Percentiles rank a stretch among this genome's conserved stretches.
Conservation (phyloP, 2,888 invertebrate species). For the Axea sp. region DNA sequence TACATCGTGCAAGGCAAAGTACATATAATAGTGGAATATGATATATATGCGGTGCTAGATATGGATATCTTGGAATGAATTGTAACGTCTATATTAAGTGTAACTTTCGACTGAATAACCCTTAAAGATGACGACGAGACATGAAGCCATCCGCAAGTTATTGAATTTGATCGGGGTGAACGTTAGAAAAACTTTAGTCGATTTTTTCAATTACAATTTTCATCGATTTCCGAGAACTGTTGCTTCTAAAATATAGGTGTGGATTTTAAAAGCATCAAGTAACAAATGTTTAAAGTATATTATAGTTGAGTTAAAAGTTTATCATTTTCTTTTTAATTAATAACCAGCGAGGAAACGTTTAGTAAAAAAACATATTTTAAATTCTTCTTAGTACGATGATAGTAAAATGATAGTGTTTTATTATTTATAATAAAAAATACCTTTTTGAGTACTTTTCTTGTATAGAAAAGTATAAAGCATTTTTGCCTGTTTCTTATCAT, state of each 20-base stretch:
- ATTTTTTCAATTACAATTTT: constrained; percentile 17
- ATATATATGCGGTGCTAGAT: constrained; percentile 5
- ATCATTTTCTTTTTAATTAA: not conserved
- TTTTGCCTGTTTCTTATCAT: too few species aligned
- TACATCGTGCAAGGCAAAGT: constrained; percentile 28
- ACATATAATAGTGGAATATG: constrained; percentile 30
- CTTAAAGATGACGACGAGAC: constrained; percentile 40
- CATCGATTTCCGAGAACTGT: constrained; percentile 3
- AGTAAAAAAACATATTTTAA: too few species aligned
- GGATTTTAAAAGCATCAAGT: not conserved
- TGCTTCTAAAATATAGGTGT: not conserved
- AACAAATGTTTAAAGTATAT: not conserved
- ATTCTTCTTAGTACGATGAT: too few species aligned
- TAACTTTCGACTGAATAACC: constrained; percentile 44
- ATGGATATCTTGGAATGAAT: constrained; percentile 29
- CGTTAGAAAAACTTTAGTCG: constrained; percentile 5
- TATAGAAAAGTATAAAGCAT: not conserved
- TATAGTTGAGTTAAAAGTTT: not conserved
- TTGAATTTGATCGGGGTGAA: constrained; percentile 31
- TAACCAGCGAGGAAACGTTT: too few species aligned
- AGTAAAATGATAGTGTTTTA: too few species aligned
- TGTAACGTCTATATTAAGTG: constrained; percentile 49
- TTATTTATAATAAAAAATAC: too few species aligned
- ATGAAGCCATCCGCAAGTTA: constrained; percentile 28
- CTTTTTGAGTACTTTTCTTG: not conserved